Percentiles rank a stretch among this genome's conserved stretches.
Evolutionary conservation across 2,113 vertebrate species (phyloP).

Genomic region (Malurus elegans): DNA sequence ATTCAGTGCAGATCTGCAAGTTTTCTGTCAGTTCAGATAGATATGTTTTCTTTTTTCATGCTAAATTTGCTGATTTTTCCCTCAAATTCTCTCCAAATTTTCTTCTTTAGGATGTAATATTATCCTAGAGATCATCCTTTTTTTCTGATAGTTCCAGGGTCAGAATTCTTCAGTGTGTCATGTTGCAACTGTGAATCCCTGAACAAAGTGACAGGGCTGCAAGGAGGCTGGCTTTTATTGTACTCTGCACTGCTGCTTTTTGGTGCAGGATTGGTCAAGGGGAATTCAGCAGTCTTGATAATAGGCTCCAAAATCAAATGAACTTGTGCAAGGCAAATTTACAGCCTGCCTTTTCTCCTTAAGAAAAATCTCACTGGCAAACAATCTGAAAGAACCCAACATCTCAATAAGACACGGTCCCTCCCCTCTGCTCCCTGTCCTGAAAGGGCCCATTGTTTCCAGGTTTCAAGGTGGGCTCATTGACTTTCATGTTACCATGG

Average conservation of each 20-base stretch:
- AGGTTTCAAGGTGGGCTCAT: slow-evolving; percentile 68
- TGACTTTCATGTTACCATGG: slow-evolving; percentile 70
- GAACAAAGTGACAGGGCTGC: not conserved
- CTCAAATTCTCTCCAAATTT: not conserved
- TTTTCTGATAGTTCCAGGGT: not conserved
- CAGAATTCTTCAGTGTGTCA: not conserved
- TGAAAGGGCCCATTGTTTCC: slow-evolving; percentile 71
- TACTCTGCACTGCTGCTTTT: not conserved
- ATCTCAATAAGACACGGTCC: slow-evolving; percentile 30
- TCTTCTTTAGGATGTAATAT: not conserved
- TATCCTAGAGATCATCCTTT: not conserved
- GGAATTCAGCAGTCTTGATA: not conserved
- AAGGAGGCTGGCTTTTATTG: not conserved
- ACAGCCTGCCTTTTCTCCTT: not conserved
- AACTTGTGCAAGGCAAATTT: slow-evolving; percentile 4
- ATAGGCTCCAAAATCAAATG: not conserved
- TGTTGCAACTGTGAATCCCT: not conserved
- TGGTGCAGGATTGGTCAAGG: not conserved
- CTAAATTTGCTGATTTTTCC: not conserved
- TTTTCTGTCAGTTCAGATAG: not conserved
- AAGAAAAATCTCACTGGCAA: not conserved
- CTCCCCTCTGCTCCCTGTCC: slow-evolving; percentile 15
- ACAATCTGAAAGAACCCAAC: slow-evolving; percentile 29
- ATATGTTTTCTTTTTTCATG: not conserved
- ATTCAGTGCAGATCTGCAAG: not conserved